Base-by-base conservation (phyloP, 2,113 vertebrate species). In the Paraplagusia blochii region DNA sequence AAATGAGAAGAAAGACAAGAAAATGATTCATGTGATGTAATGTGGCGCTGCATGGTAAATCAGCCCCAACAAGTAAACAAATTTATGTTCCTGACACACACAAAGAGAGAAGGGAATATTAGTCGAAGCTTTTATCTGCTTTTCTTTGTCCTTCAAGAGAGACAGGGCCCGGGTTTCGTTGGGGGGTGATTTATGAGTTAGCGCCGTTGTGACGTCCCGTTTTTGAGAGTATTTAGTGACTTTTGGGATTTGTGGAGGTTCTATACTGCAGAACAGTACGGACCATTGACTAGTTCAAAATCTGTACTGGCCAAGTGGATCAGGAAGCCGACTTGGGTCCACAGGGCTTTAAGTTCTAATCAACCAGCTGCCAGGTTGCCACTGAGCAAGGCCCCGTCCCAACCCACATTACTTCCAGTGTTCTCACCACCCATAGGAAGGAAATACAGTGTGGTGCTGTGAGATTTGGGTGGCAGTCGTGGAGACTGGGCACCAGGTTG, bases 61-160 rank as follows among this genome's bases (percentile, higher is more conserved):
- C 84, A 85, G 49, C 66, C 65, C 52, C 58, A 77, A 74, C 73
- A 69, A 83, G 83, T 84, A 80, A 86, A 87, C 82, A 83, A 79
- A 81, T 83, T 69, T 80, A 76, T 77, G 76, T 74, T 74, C 58
- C 65, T 72, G 63, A 64, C 70, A 72, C 64, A 58, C n/a, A 66
- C 74, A 60, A 44, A 62, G 61, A 66, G 47, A 54, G 58, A 71
- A 50, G 16, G 48, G 17, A 11, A 2, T 66, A 63, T 66, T 78
- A 79, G 53, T 70, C 68, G 72, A 67, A 29, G 65, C 45, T 78
- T 81, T 66, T 65, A 71, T 81, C 74, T 70, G 40, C 74, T 78
- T 74, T 80, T 66, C 61, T 72, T 80, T 84, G 81, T 84, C 84
- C 85, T 87, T 85, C 82, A 77, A 68, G 53, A 75, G 39, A 47